These are phyloP conservation scores for Luehdorfia chinensis DNA, from an alignment of 1,140 invertebrate genomes.

Conservation along the genomic window DNA sequence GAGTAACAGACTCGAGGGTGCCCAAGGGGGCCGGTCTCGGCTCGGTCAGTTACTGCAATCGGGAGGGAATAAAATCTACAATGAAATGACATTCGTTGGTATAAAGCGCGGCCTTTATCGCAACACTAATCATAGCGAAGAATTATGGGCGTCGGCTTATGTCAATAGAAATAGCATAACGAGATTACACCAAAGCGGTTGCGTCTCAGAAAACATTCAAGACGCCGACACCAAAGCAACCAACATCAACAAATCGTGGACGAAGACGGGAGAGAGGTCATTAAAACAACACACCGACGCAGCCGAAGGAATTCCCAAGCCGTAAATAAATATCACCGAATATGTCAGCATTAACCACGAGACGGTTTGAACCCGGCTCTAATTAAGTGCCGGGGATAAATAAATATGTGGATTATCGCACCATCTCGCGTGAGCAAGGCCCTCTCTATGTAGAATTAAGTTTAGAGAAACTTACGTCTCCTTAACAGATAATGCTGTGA, in stretches of 20 bases:
- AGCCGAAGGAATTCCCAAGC: conserved; percentile 31
- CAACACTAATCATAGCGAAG: too few relatives aligned
- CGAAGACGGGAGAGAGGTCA: conserved; percentile 36
- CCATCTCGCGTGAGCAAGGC: conserved; percentile 45
- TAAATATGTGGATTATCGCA: conserved; percentile 64
- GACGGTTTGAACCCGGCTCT: conserved; percentile 34
- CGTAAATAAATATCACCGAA: conserved; percentile 50
- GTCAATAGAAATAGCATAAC: too few relatives aligned
- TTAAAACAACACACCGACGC: conserved; percentile 41
- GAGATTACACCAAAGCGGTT: too few relatives aligned
- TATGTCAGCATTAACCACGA: conserved; percentile 38
- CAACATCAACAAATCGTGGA: not conserved
- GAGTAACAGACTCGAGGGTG: too few relatives aligned
- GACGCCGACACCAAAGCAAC: not conserved
- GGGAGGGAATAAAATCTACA: too few relatives aligned
- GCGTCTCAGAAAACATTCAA: not conserved
- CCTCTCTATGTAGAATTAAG: conserved; percentile 24
- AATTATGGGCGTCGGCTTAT: too few relatives aligned
- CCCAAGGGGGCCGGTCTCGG: too few relatives aligned
- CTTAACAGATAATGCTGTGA: too few relatives aligned
- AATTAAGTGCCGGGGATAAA: conserved; percentile 46
- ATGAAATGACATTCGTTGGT: too few relatives aligned
- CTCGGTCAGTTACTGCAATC: too few relatives aligned
- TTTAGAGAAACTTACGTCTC: conserved; percentile 19
- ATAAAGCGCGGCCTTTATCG: too few relatives aligned